These are phyloP conservation scores for Aspidiotus rigidus DNA, from an alignment of 2,888 invertebrate genomes.

Conservation along the genomic window DNA sequence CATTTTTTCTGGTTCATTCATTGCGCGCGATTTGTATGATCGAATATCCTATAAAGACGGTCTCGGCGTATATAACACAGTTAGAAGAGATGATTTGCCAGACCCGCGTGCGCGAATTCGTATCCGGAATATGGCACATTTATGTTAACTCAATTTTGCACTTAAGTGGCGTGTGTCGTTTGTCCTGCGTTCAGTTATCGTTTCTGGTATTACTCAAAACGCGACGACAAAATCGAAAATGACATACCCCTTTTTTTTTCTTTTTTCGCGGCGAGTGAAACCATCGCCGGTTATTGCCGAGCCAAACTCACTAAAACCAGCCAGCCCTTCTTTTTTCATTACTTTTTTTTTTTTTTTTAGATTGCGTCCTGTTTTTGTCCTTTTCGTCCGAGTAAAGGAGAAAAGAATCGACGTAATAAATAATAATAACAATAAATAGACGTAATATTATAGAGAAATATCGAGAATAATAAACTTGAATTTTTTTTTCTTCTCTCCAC, in stretches of 20 bases:
- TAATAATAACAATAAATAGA: neutral
- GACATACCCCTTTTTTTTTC: slow-evolving; percentile 20
- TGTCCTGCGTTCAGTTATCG: slow-evolving; percentile 27
- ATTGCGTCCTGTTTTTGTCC: neutral
- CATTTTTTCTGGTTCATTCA: neutral
- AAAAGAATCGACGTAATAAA: neutral
- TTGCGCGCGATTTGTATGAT: neutral
- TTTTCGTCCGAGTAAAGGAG: no score
- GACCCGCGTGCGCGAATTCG: neutral
- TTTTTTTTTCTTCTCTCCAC: no score
- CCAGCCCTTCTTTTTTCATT: neutral
- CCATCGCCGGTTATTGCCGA: neutral
- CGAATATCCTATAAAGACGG: no score
- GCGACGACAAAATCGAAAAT: slow-evolving; percentile 15
- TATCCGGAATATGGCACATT: slow-evolving; percentile 28
- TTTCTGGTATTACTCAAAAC: slow-evolving; percentile 27
- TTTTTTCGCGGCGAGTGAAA: neutral
- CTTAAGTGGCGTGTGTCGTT: slow-evolving; percentile 31
- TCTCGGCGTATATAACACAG: no score
- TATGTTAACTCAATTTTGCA: slow-evolving; percentile 34
- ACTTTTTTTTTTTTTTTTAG: neutral
- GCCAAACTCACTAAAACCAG: neutral
- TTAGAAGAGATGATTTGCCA: no score
- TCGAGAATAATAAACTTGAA: no score
- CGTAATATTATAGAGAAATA: no score